Percentiles rank a stretch among this genome's conserved stretches.
These are phyloP conservation scores for Drosophila albomicans DNA, from an alignment of 1,140 invertebrate genomes.

Conservation along the genomic window DNA sequence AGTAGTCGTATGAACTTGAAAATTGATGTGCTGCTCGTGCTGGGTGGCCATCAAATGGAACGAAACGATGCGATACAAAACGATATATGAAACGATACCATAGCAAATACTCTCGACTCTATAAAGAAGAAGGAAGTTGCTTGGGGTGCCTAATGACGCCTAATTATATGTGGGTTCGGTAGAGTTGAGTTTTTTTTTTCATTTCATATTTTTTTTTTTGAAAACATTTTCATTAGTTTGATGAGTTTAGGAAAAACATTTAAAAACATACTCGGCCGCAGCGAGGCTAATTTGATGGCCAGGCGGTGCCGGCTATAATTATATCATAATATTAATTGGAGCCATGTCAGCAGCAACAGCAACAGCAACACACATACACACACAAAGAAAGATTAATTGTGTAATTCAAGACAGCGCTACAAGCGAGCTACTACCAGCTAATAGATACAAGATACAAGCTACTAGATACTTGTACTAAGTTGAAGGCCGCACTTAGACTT, in stretches of 20 bases:
- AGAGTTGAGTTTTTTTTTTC: slow-evolving; percentile 20
- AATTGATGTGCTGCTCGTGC: slow-evolving; percentile 26
- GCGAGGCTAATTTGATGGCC: slow-evolving; percentile 45
- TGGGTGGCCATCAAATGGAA: slow-evolving; percentile 40
- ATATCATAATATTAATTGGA: slow-evolving; percentile 79
- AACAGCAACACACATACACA: background rate
- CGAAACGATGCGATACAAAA: slow-evolving; percentile 8
- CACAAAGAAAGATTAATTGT: slow-evolving; percentile 72
- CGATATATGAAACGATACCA: background rate
- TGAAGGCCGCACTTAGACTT: slow-evolving; percentile 16
- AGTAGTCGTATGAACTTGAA: slow-evolving; percentile 34
- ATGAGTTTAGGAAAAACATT: slow-evolving; percentile 50
- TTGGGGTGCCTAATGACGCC: slow-evolving; percentile 56
- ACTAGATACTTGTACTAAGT: slow-evolving; percentile 15
- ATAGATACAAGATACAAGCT: slow-evolving; percentile 22
- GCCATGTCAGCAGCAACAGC: slow-evolving; percentile 25
- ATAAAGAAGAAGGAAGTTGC: slow-evolving; percentile 36
- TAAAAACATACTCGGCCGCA: slow-evolving; percentile 9
- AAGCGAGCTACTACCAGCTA: slow-evolving; percentile 15
- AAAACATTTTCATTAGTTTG: slow-evolving; percentile 69
- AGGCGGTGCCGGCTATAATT: slow-evolving; percentile 63
- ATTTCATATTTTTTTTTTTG: background rate
- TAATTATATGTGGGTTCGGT: slow-evolving; percentile 79
- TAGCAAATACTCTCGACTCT: background rate
- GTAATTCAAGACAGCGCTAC: slow-evolving; percentile 47